Evolutionary conservation across 1,140 invertebrate genomes (phyloP), one percentile per base, ranked within the genome.

Genomic region (Drosophila setifemur): DNA sequence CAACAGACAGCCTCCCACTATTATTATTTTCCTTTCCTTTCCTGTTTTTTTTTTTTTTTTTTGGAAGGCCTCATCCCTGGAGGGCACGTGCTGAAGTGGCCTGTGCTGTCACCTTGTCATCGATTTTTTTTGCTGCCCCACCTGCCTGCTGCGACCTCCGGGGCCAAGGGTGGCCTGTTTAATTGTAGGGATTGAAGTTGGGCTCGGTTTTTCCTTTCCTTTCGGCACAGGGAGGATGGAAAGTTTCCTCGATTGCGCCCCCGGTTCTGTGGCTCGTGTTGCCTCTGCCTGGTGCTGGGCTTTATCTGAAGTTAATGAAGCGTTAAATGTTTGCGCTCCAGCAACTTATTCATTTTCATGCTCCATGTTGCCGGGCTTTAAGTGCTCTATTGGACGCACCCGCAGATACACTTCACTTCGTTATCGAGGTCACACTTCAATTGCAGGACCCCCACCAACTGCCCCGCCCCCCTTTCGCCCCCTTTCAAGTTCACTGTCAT

Each of bases 231-330:
- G 21, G 26, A 21, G 29, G 25, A 21, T 26, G 26, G 19, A 18
- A 42, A 40, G 21, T 52, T 29, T 61, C 42, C 21, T 66, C 25
- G 19, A 43, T 16, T 53, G n/a, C 2, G 9, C 23, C 28, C 16
- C 9, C 14, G 31, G 11, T 5, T 4, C 11, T 14, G 14, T 37
- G 33, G 33, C 14, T 5, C 33, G 12, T 18, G 11, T 14, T 35
- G 31, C 14, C n/a, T 14, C 16, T 7, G 69, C 40, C 53, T 83
- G 69, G 42, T 61, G 33, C 67, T 76, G 75, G 63, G 67, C 75
- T 73, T 86, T 86, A 86, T 86, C 81, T 86, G 63, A 76, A 87
- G 81, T 86, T 86, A 86, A 86, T 86, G 81, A 86, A 86, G 81
- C 81, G 81, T 86, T 86, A 86, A 86, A 86, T 86, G 81, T 86